Evolutionary conservation across 35 echinoderm and acorn worm species (phyloP).

Genomic region (Patiria miniata): DNA sequence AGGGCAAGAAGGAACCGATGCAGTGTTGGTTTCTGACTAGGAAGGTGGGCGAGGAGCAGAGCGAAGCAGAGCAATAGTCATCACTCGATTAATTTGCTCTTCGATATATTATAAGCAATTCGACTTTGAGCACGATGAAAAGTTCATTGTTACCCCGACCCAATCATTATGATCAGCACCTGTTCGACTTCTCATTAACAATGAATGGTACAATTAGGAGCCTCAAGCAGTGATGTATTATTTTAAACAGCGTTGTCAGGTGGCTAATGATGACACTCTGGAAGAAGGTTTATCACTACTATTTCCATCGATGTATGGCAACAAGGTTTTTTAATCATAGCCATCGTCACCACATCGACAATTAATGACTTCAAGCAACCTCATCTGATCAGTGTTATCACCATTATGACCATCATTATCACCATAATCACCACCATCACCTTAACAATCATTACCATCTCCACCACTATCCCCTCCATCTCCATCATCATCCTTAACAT

Average conservation of each 20-base stretch:
- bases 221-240: too few relatives aligned
- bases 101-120: neutral
- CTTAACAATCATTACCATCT: neutral
- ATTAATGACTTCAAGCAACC: neutral
- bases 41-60: slow-evolving; percentile 16
- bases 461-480: too few relatives aligned
- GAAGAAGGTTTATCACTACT: too few relatives aligned
- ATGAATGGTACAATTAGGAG: neutral
- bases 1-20: slow-evolving; percentile 92
- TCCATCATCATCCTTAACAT: too few relatives aligned
- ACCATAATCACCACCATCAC: neutral
- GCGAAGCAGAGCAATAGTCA: slow-evolving; percentile 7
- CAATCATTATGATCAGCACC: neutral
- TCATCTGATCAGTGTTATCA: neutral
- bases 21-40: slow-evolving; percentile 80
- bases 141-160: neutral
- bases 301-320: too few relatives aligned
- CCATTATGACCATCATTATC: neutral
- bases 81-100: neutral
- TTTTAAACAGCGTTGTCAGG: too few relatives aligned
- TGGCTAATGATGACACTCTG: too few relatives aligned
- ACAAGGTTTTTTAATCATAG: neutral
- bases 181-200: neutral
- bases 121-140: neutral
- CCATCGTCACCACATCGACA: neutral